Base-by-base conservation (phyloP, 2,888 invertebrate species). In the Trissoscelio sp. region DNA sequence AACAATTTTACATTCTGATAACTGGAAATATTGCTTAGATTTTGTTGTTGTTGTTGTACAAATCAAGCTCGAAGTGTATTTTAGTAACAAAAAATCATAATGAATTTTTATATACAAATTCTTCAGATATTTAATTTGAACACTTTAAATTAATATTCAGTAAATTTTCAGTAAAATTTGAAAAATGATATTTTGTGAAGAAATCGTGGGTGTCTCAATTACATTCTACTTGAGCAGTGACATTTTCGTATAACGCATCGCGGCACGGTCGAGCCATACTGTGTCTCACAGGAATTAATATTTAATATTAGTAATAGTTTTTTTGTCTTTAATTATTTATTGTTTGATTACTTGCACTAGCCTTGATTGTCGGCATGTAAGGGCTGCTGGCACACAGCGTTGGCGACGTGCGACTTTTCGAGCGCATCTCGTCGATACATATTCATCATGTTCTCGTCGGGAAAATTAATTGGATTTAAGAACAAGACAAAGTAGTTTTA, bases 311-410 rank as follows among this genome's bases (percentile, higher is more conserved):
- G 55, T 80, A 79, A 62, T 80, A 74, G 55, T 75, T 74, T 69
- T 60, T 53, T 82, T 79, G n/a, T 72, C 42, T 83, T 79, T 74
- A 83, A 80, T 86, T 84, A 85, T 86, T 91, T 90, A 90, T 90
- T 89, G 89, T 90, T 91, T 91, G 89, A 90, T 91, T 90, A 90
- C 87, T 91, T 91, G 91, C 91, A 91, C 91, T 90, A 91, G 91
- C 91, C 91, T 91, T 91, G 91, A 91, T 91, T 91, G 91, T 91
- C 91, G 91, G 91, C 91, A 91, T 91, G 85, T 89, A 89, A 89
- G 89, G 89, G 89, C 87, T 89, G 89, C 88, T 89, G 87, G 85
- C 86, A 85, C 83, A 86, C 88, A 89, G 88, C 88, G 81, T 85
- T 86, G 85, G 87, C 86, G 85, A 85, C 86, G 85, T 86, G 85